A percentile compares a stretch with the other conserved stretches of the same genome.
Conservation (phyloP, 2,888 invertebrate genomes). For the Lycocerus yunnanus region DNA sequence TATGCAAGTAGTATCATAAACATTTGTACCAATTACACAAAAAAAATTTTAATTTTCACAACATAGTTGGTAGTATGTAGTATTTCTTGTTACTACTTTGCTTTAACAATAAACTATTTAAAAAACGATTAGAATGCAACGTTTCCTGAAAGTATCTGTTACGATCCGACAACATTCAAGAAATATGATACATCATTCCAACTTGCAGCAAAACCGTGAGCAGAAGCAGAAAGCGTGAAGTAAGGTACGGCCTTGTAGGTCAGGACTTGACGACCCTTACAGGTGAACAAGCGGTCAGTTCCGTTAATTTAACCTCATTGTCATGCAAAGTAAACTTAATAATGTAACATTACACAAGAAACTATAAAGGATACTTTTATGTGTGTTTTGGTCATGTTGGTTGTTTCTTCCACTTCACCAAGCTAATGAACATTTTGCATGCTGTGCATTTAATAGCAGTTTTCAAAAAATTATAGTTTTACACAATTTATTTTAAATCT, state of each 20-base stretch:
- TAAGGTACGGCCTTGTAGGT: conserved; percentile 22
- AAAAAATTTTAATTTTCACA: neutral
- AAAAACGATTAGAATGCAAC: neutral
- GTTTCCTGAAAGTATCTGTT: neutral
- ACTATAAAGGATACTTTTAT: neutral
- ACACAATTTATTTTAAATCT: too few relatives aligned
- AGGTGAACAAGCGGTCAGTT: conserved; percentile 18
- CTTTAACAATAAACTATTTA: neutral
- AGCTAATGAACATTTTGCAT: neutral
- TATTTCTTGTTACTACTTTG: too few relatives aligned
- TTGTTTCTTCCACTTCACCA: neutral
- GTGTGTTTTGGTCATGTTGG: neutral
- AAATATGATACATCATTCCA: neutral
- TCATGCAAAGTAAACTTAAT: neutral
- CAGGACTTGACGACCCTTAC: conserved; percentile 19
- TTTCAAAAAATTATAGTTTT: neutral
- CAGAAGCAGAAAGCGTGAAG: conserved; percentile 25
- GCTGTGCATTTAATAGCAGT: neutral
- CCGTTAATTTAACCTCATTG: conserved; percentile 16
- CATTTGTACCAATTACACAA: neutral
- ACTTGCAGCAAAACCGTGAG: conserved; percentile 1
- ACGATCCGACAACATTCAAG: neutral
- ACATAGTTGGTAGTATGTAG: neutral
- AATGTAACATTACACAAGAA: neutral
- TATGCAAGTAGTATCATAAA: neutral